Evolutionary conservation across 2,797 vertebrate species (phyloP).

Genomic region (Podarcis lilfordi): DNA sequence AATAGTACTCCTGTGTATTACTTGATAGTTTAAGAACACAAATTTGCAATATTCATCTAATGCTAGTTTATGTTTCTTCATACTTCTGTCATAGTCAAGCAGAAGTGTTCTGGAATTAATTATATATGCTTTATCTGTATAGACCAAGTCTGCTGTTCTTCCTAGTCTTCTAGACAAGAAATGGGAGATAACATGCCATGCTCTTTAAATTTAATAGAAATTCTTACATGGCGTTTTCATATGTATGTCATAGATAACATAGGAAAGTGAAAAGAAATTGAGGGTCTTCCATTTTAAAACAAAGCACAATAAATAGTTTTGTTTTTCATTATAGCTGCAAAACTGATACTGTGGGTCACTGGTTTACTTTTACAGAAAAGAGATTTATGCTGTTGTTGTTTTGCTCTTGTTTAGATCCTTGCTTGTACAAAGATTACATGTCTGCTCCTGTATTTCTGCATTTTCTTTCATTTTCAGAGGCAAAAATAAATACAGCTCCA

Average conservation of each 20-base stretch:
- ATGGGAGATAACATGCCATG: not conserved
- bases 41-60: not conserved
- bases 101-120: conserved; percentile 24
- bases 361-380: conserved; percentile 4
- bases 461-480: not conserved
- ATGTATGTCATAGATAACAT: conserved; percentile 6
- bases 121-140: conserved; percentile 6
- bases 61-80: conserved; percentile 14
- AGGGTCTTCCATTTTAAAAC: not conserved
- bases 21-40: not conserved
- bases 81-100: conserved; percentile 1
- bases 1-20: not conserved
- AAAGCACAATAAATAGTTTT: conserved; percentile 16
- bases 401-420: conserved; percentile 13
- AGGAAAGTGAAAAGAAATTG: conserved; percentile 32
- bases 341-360: not conserved
- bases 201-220: conserved; percentile 34
- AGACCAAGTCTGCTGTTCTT: conserved; percentile 10
- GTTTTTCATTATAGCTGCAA: conserved; percentile 3
- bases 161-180: conserved; percentile 11
- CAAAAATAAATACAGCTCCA: not conserved
- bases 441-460: not conserved
- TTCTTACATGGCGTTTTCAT: conserved; percentile 16
- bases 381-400: not conserved
- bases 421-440: not conserved